phyloP scores from a whole-genome alignment of 2,113 vertebrate species.

The Miniopterus natalensis region DNA sequence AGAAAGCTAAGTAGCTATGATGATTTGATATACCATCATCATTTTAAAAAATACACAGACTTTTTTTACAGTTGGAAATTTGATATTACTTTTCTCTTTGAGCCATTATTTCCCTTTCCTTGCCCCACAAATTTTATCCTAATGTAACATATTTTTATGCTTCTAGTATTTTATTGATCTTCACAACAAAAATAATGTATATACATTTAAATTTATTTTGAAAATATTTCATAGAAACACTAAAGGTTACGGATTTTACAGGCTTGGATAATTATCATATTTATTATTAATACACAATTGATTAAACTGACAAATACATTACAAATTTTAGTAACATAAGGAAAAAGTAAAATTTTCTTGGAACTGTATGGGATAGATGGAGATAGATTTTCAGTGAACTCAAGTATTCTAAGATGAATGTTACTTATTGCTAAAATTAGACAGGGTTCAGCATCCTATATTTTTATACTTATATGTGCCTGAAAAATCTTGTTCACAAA shows the following conservation, averaged over 20 bases:
- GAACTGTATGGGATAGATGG: background rate
- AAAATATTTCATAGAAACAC: conserved; percentile 35
- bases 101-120: background rate
- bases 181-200: background rate
- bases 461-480: conserved; percentile 20
- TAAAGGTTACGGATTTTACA: conserved; percentile 18
- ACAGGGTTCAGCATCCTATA: background rate
- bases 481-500: conserved; percentile 47
- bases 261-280: background rate
- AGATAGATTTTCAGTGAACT: background rate
- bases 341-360: conserved; percentile 42
- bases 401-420: conserved; percentile 13
- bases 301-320: conserved; percentile 21
- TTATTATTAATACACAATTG: conserved; percentile 43
- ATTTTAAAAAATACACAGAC: conserved; percentile 16
- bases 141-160: conserved; percentile 4
- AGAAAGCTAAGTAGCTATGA: background rate
- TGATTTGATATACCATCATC: background rate
- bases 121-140: background rate
- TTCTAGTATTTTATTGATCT: background rate
- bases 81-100: background rate
- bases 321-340: conserved; percentile 34
- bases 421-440: conserved; percentile 47
- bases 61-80: background rate
- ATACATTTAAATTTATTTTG: conserved; percentile 38